Base-by-base conservation (phyloP, 2,888 invertebrate species). In the Orthosia incerta region DNA sequence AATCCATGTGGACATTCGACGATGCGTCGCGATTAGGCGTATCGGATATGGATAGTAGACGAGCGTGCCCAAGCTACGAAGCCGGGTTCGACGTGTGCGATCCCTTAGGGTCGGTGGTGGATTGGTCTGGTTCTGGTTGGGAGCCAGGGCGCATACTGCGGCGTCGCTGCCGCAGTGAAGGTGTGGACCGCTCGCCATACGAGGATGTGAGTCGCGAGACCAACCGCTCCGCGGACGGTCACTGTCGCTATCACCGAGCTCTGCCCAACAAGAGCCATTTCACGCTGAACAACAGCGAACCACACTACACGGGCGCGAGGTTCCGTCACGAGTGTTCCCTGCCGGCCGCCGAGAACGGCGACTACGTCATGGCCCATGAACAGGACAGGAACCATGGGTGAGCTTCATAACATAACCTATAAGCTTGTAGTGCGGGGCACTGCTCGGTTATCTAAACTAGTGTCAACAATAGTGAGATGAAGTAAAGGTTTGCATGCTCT, bases 151-250 rank as follows among this genome's bases (percentile, higher is more conserved):
- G 95, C 59, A 94, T 96, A 79, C 85, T 95, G 86, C 94, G 96
- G 83, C 95, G 96, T 70, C 94, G 96, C 84, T 96, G 96, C 88
- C 95, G 95, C 86, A 96, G 96, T 87, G 96, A 96, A 87, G 96
- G 96, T 65, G 90, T 96, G 60, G 96, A 96, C 83, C 93, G 95
- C 66, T 96, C 96, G 82, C 95, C 96, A 64, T 96, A 94, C 88
- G 96, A 96, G 92, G 94, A 96, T 95, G 95, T 88, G 82, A 93
- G 88, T 85, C 91, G 94, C 71, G 94, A 95, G 82, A 76, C 68
- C 45, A 90, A 89, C 76, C 92, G 93, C 76, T 94, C 91, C 66
- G 92, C 92, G 73, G 95, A 94, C 84, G 88, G 89, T 75, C 86
- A 81, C 55, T 72, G 87, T 81, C 88, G 93, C 70, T 89, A 91